Evolutionary conservation across 1,140 invertebrate species (phyloP).

Genomic region (Pygmarrhopalites habei): DNA sequence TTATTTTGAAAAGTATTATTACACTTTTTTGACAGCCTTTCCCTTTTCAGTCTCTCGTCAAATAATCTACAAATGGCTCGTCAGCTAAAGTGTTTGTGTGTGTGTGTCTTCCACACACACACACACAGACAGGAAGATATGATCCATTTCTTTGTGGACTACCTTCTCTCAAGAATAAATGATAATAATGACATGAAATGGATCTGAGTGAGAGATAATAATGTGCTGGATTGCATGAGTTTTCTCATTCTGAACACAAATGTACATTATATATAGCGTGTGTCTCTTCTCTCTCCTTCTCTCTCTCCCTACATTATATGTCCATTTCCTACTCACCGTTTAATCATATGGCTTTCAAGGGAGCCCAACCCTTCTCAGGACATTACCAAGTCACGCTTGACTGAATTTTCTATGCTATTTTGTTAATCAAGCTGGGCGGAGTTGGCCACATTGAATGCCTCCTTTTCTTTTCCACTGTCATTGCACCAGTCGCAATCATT

Average conservation of each 20-base stretch:
- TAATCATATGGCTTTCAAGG: constrained; percentile 28
- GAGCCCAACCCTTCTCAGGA: constrained; percentile 35
- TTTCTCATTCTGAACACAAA: constrained; percentile 6
- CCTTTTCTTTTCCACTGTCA: not conserved
- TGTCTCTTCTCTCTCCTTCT: not conserved
- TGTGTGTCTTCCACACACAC: no score
- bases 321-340: constrained; percentile 19
- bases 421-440: constrained; percentile 21
- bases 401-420: not conserved
- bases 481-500: no score
- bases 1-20: no score
- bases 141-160: no score
- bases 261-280: not conserved
- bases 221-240: constrained; percentile 31
- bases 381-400: constrained; percentile 34
- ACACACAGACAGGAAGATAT: no score
- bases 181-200: constrained; percentile 5
- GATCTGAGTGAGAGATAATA: constrained; percentile 18
- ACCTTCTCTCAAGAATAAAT: no score
- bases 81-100: no score
- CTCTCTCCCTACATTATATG: not conserved
- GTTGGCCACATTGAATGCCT: constrained; percentile 5
- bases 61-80: no score
- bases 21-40: no score
- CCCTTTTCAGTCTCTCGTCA: no score